Conservation (phyloP, 2,888 invertebrate genomes). For the Ceramica pisi region DNA sequence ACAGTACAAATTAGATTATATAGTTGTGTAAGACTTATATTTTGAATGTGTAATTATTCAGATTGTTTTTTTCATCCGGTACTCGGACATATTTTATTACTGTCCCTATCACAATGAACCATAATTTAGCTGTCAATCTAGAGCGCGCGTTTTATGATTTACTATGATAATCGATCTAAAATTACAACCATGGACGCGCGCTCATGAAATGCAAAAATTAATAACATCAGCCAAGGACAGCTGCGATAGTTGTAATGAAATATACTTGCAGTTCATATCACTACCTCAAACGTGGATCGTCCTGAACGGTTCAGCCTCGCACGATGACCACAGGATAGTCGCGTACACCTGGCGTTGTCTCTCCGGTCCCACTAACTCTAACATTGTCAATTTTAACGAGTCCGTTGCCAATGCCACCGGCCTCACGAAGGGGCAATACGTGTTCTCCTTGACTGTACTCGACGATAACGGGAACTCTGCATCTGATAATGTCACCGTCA, state of each 20-base stretch:
- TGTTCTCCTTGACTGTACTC: slow-evolving; percentile 95
- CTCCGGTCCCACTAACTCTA: slow-evolving; percentile 92
- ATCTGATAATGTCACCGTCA: slow-evolving; percentile 93
- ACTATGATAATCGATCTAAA: too few species aligned
- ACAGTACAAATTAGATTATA: slow-evolving; percentile 4
- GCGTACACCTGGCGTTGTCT: slow-evolving; percentile 96
- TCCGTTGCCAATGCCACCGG: slow-evolving; percentile 94
- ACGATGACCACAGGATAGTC: slow-evolving; percentile 95
- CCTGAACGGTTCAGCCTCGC: slow-evolving; percentile 95
- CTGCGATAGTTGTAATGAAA: slow-evolving; percentile 40
- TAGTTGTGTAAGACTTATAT: neutral
- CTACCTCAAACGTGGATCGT: slow-evolving; percentile 95
- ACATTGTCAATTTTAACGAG: slow-evolving; percentile 89
- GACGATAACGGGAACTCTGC: slow-evolving; percentile 96
- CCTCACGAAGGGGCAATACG: slow-evolving; percentile 96
- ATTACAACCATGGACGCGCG: too few species aligned
- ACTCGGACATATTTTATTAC: neutral
- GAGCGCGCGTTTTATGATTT: neutral
- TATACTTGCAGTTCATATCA: slow-evolving; percentile 92
- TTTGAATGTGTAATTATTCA: too few species aligned
- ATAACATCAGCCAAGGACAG: slow-evolving; percentile 5
- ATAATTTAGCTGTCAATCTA: neutral
- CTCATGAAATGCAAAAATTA: slow-evolving; percentile 4
- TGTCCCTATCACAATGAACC: slow-evolving; percentile 18
- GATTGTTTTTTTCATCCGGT: too few species aligned